Percentiles rank a stretch among this genome's conserved stretches.
phyloP scores from a whole-genome alignment of 2,888 invertebrate species.

The Orthosia cruda region DNA sequence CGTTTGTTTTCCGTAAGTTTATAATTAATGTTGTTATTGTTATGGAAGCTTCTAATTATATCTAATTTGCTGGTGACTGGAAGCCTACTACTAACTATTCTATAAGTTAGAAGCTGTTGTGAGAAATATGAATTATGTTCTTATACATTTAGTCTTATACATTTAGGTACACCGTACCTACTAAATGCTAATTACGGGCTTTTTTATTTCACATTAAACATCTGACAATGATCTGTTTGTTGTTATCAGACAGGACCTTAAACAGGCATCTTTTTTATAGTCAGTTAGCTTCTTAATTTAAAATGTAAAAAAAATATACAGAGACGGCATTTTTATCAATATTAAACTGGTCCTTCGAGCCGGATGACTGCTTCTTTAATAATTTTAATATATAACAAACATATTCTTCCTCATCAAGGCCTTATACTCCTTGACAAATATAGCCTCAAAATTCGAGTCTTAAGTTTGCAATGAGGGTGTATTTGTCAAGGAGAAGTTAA shows the following conservation, averaged over 20 bases:
- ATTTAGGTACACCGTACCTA: background rate
- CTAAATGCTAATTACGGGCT: background rate
- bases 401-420: background rate
- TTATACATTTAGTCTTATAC: background rate
- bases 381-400: too few relatives aligned
- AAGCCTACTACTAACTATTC: background rate
- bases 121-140: conserved; percentile 7
- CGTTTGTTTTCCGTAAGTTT: conserved; percentile 99
- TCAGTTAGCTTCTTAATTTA: too few relatives aligned
- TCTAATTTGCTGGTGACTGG: background rate
- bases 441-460: too few relatives aligned
- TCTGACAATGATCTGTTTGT: background rate
- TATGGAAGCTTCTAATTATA: conserved; percentile 1
- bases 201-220: background rate
- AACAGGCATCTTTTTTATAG: background rate
- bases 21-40: background rate
- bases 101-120: conserved; percentile 9
- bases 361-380: background rate
- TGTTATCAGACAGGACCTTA: background rate
- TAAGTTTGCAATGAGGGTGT: too few relatives aligned
- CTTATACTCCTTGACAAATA: background rate
- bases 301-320: too few relatives aligned
- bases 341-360: conserved; percentile 3
- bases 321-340: background rate
- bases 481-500: too few relatives aligned